Conservation (phyloP, 2,797 vertebrate genomes). For the Acrossocheilus fasciatus region DNA sequence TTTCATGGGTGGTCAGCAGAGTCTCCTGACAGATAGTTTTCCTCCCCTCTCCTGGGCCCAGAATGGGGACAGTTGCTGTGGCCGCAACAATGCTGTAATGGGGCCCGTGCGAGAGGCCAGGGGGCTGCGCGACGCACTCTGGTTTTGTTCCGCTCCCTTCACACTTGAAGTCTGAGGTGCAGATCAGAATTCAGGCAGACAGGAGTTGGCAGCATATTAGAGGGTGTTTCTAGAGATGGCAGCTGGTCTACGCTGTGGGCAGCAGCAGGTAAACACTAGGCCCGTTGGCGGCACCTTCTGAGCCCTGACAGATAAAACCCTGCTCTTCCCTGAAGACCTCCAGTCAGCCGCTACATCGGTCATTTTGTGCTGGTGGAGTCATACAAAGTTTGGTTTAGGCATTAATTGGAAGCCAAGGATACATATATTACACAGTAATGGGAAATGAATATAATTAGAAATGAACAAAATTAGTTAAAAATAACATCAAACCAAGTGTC, state of each 20-base stretch:
- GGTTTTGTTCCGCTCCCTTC: conserved; percentile 64
- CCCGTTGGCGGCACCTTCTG: conserved; percentile 69
- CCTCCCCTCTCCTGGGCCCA: conserved; percentile 49
- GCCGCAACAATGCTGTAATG: conserved; percentile 60
- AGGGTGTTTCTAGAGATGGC: conserved; percentile 65
- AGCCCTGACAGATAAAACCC: conserved; percentile 61
- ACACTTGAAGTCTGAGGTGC: conserved; percentile 63
- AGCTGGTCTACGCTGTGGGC: conserved; percentile 74
- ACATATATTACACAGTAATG: background rate
- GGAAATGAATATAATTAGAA: background rate
- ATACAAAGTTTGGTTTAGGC: background rate
- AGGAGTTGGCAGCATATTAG: conserved; percentile 65
- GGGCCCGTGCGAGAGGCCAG: conserved; percentile 56
- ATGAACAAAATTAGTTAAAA: background rate
- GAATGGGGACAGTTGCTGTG: conserved; percentile 46
- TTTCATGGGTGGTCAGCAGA: conserved; percentile 57
- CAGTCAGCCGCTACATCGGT: conserved; percentile 27
- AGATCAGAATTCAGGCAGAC: conserved; percentile 66
- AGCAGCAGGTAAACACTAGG: conserved; percentile 77
- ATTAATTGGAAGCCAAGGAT: background rate
- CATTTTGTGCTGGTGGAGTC: background rate
- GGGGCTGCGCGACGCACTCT: conserved; percentile 57
- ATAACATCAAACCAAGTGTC: background rate
- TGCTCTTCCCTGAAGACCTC: conserved; percentile 59
- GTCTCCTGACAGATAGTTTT: conserved; percentile 59